Conservation (phyloP, 2,797 vertebrate genomes). For the Morelia viridis region DNA sequence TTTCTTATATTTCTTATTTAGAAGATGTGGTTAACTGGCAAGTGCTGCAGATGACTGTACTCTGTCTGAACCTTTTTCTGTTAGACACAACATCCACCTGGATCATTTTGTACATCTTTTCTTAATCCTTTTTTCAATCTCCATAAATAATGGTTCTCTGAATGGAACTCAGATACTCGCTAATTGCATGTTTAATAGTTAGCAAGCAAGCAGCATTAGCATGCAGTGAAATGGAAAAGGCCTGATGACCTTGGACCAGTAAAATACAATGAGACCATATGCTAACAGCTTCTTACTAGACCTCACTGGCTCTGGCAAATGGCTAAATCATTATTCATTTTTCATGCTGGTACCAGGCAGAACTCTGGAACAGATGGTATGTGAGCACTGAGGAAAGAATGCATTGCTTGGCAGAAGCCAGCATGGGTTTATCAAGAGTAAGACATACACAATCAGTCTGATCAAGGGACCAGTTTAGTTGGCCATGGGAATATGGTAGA, state of each 20-base stretch:
- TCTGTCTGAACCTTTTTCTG: constrained; percentile 27
- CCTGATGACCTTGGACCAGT: neutral
- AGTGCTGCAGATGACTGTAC: constrained; percentile 18
- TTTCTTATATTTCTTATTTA: neutral
- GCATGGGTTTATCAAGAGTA: neutral
- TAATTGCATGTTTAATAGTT: constrained; percentile 4
- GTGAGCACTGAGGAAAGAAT: neutral
- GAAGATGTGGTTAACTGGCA: constrained; percentile 27
- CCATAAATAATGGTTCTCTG: neutral
- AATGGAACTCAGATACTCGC: neutral
- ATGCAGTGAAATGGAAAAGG: neutral
- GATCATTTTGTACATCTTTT: neutral
- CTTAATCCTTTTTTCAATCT: accelerated
- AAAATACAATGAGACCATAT: neutral
- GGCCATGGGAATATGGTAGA: neutral
- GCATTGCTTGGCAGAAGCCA: neutral
- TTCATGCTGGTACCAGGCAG: neutral
- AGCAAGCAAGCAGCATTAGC: constrained; percentile 31
- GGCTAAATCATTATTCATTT: neutral
- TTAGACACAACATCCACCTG: constrained; percentile 33
- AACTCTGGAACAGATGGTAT: neutral
- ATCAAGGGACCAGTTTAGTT: neutral
- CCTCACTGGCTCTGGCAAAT: neutral
- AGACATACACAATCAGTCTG: neutral
- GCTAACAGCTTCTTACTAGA: neutral